phyloP scores from a whole-genome alignment of 2,113 vertebrate genomes.

The Dasyprocta punctata region DNA sequence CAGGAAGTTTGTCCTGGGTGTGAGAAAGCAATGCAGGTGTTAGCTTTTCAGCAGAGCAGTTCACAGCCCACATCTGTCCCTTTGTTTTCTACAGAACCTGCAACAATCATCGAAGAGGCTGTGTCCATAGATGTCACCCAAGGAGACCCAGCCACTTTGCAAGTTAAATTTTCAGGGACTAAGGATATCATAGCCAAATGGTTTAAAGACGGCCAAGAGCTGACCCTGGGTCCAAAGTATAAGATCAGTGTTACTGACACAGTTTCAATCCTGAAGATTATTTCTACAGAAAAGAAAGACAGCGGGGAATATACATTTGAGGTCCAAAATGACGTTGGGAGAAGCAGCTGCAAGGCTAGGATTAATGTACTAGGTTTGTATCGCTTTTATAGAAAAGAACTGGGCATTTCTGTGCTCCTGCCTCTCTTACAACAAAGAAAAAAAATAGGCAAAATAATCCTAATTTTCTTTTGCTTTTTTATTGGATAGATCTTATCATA shows the following conservation, averaged over 20 bases:
- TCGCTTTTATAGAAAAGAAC: not conserved
- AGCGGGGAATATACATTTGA: slow-evolving; percentile 95
- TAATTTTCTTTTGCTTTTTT: slow-evolving; percentile 69
- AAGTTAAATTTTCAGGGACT: slow-evolving; percentile 96
- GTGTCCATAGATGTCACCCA: slow-evolving; percentile 97
- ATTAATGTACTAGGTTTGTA: slow-evolving; percentile 96
- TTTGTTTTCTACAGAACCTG: slow-evolving; percentile 93
- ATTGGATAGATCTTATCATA: slow-evolving; percentile 95
- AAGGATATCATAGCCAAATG: slow-evolving; percentile 94
- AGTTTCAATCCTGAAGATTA: slow-evolving; percentile 94
- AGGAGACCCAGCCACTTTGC: slow-evolving; percentile 96
- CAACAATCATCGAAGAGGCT: slow-evolving; percentile 93
- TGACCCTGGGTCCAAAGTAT: slow-evolving; percentile 91
- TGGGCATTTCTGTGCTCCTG: not conserved
- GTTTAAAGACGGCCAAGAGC: slow-evolving; percentile 93
- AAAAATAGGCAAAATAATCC: slow-evolving; percentile 5
- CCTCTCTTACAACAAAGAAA: not conserved
- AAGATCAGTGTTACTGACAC: slow-evolving; percentile 94
- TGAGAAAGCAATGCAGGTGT: not conserved
- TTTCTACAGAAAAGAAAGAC: slow-evolving; percentile 93
- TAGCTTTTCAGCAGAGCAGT: not conserved
- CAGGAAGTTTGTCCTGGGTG: not conserved
- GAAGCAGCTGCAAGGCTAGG: slow-evolving; percentile 92
- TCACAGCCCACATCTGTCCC: slow-evolving; percentile 64
- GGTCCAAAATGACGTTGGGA: slow-evolving; percentile 95